These are phyloP conservation scores for Bemisia tabaci DNA, from an alignment of 1,140 invertebrate genomes.

Conservation along the genomic window DNA sequence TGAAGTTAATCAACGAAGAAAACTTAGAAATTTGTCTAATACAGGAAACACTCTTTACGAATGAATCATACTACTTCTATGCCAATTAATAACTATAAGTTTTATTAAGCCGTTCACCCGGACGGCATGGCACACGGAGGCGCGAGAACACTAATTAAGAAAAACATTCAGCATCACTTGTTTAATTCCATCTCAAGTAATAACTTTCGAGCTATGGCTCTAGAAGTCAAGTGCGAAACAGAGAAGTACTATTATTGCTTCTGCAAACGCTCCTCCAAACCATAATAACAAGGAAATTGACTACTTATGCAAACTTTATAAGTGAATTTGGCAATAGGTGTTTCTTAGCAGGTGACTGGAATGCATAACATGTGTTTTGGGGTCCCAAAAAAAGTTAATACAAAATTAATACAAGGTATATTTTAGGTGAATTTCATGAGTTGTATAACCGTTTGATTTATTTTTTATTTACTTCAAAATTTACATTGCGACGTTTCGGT, in stretches of 20 bases:
- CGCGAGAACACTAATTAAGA: background rate
- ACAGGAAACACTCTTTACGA: background rate
- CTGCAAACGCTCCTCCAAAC: background rate
- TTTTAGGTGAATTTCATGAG: too few species aligned
- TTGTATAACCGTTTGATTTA: too few species aligned
- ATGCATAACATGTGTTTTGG: background rate
- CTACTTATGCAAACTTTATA: background rate
- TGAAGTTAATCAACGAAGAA: background rate
- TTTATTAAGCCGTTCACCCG: background rate
- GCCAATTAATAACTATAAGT: background rate
- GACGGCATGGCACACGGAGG: background rate
- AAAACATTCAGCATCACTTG: background rate
- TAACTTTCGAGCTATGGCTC: background rate
- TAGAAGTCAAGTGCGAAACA: background rate
- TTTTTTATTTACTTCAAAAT: too few species aligned
- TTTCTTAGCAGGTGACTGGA: background rate
- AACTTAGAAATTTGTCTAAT: background rate
- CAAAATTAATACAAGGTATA: too few species aligned
- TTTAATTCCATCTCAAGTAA: background rate
- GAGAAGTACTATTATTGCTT: background rate
- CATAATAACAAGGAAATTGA: background rate
- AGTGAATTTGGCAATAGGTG: background rate
- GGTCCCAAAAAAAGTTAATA: background rate
- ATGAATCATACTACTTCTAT: background rate
- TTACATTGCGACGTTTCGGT: too few species aligned